Percentiles rank a stretch among this genome's conserved stretches.
These are phyloP conservation scores for Ageneiosus marmoratus DNA, from an alignment of 2,113 vertebrate genomes.

Conservation along the genomic window DNA sequence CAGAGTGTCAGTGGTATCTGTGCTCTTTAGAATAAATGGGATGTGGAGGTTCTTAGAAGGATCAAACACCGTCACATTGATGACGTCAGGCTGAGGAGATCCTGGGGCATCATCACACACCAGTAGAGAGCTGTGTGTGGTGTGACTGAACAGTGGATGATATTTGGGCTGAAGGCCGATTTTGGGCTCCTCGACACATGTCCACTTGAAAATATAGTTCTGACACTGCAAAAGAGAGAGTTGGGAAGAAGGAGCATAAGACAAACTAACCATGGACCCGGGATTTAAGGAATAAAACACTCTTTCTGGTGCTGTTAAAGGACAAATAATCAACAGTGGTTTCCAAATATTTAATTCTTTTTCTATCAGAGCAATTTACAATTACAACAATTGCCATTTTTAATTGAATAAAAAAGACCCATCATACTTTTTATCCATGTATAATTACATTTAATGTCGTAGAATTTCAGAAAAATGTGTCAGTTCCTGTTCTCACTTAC, in stretches of 20 bases:
- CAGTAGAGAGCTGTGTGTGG: conserved; percentile 8
- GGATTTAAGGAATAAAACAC: not conserved
- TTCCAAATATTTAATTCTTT: not conserved
- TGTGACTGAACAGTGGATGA: not conserved
- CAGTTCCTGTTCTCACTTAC: not conserved
- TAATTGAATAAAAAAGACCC: not conserved
- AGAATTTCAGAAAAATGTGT: not conserved
- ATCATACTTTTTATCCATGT: not conserved
- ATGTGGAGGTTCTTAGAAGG: not conserved
- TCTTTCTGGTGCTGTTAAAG: not conserved
- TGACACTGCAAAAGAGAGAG: not conserved
- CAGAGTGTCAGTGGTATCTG: conserved; percentile 23
- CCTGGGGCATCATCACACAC: not conserved
- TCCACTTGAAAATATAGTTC: too few relatives aligned
- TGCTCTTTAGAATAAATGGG: not conserved
- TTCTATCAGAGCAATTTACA: not conserved
- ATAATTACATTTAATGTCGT: not conserved
- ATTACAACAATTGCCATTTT: not conserved
- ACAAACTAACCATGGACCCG: not conserved
- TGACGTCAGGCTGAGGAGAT: not conserved
- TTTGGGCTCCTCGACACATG: not conserved
- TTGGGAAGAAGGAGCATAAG: not conserved
- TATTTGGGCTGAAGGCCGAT: not conserved
- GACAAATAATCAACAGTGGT: not conserved
- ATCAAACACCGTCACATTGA: conserved; percentile 9